Evolutionary conservation across 2,113 vertebrate genomes (phyloP).

Genomic region (Sinocyclocheilus grahami): DNA sequence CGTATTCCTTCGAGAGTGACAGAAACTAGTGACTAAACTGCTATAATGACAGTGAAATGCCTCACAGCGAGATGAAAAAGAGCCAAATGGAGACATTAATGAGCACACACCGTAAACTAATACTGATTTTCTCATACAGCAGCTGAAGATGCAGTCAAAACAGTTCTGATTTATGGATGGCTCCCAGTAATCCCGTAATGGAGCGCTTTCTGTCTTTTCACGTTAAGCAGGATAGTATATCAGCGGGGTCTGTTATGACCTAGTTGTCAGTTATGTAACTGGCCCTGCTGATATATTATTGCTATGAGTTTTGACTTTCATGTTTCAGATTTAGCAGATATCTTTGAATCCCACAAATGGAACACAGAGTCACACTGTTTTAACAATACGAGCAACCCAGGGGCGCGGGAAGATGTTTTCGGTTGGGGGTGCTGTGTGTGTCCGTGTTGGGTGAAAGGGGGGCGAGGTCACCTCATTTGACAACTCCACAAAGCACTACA

Average conservation of each 20-base stretch:
- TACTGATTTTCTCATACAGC: slow-evolving; percentile 10
- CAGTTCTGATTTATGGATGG: slow-evolving; percentile 34
- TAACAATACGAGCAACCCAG: background rate
- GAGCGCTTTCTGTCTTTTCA: slow-evolving; percentile 31
- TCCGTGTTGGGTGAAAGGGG: no score
- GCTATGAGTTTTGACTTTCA: background rate
- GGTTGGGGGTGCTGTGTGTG: no score
- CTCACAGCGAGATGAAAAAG: slow-evolving; percentile 13
- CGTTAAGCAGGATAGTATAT: slow-evolving; percentile 38
- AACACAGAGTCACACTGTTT: background rate
- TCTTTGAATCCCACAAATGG: background rate
- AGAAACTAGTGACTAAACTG: background rate
- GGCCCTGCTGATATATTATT: slow-evolving; percentile 19
- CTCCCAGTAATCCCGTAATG: slow-evolving; percentile 14
- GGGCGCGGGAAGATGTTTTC: no score
- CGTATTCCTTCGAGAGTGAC: background rate
- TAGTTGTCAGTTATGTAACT: slow-evolving; percentile 33
- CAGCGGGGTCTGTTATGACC: slow-evolving; percentile 30
- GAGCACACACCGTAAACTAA: slow-evolving; percentile 18
- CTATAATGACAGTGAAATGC: background rate
- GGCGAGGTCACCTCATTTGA: no score
- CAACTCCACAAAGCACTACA: no score
- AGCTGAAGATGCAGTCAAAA: slow-evolving; percentile 22
- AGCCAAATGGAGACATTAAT: slow-evolving; percentile 20
- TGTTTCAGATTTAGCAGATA: slow-evolving; percentile 8